Base-by-base conservation (phyloP, 1,140 invertebrate genomes). In the Drosophila yakuba region DNA sequence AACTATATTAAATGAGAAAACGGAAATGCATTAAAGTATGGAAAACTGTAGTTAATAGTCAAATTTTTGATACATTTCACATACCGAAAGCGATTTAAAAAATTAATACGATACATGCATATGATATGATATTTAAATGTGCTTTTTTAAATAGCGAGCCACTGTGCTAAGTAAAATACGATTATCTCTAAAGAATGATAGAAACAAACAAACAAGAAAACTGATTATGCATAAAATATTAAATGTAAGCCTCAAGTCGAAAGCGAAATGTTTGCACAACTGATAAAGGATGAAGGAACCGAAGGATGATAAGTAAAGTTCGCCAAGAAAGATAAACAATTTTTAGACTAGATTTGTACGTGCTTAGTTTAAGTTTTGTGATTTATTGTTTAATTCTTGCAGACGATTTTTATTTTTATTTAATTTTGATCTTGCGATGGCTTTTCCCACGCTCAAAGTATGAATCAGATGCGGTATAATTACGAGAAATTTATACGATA, bases 381-480 rank as follows among this genome's bases (percentile, higher is more conserved):
- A 90, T 90, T 90, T 90, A 90, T 90, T 86, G 69, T 90, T 90
- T 90, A 90, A 90, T 86, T 81, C 54, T 73, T 75, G 71, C 78
- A 62, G 51, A 57, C 64, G 35, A 78, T 60, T 76, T 76, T 64
- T 73, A 75, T 76, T 57, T 82, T 48, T 68, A 61, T 83, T 79
- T 60, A 54, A 56, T 61, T 73, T 66, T 66, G 62, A 60, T 66
- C 44, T 60, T 68, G 51, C 50, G 67, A 60, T 66, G 63, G 50
- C 36, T 50, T 66, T 36, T 50, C 32, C 61, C 61, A 68, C 63
- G 54, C 68, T 73, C 64, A 54, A 69, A 69, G 50, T 60, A 57
- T 67, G 62, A 67, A 55, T 54, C 60, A 44, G 57, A 52, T 64
- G 32, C 50, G 58, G 36, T 45, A 45, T 25, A 28, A 39, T 45